phyloP scores from a whole-genome alignment of 2,888 invertebrate species.

The Apocheima hispidaria region DNA sequence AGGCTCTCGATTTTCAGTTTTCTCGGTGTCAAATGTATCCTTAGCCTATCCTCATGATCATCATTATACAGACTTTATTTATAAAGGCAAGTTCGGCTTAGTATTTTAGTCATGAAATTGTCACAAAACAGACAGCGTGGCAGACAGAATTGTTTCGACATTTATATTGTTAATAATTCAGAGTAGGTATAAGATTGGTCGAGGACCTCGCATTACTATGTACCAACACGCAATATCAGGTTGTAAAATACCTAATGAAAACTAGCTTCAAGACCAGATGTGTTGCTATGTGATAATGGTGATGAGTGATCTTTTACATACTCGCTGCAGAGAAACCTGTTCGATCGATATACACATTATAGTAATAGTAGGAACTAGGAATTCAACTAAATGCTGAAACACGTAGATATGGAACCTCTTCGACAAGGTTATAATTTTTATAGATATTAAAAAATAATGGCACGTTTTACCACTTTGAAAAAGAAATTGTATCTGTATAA shows the following conservation, averaged over 20 bases:
- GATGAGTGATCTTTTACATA: slow-evolving; percentile 8
- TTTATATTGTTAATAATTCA: slow-evolving; percentile 2
- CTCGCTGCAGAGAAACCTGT: slow-evolving; percentile 5
- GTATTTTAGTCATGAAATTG: background rate
- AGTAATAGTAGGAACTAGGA: slow-evolving; percentile 1
- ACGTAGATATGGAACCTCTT: slow-evolving; percentile 9
- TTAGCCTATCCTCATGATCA: background rate
- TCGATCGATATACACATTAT: background rate
- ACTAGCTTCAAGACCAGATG: slow-evolving; percentile 1
- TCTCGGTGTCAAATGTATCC: background rate
- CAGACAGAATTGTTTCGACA: background rate
- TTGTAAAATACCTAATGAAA: slow-evolving; percentile 11
- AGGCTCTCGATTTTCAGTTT: background rate
- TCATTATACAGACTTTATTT: background rate
- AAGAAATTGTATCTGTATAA: slow-evolving; percentile 13
- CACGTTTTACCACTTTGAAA: slow-evolving; percentile 1
- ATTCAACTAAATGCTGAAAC: slow-evolving; percentile 6
- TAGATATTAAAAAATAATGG: slow-evolving; percentile 17
- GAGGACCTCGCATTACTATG: slow-evolving; percentile 5
- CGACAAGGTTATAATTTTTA: slow-evolving; percentile 8
- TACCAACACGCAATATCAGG: slow-evolving; percentile 4
- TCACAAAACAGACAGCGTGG: slow-evolving; percentile 7
- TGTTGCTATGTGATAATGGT: slow-evolving; percentile 9
- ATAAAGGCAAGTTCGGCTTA: background rate
- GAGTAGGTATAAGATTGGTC: slow-evolving; percentile 4